These are phyloP conservation scores for Herpailurus yagouaroundi DNA, from an alignment of 2,113 vertebrate genomes.

Conservation along the genomic window DNA sequence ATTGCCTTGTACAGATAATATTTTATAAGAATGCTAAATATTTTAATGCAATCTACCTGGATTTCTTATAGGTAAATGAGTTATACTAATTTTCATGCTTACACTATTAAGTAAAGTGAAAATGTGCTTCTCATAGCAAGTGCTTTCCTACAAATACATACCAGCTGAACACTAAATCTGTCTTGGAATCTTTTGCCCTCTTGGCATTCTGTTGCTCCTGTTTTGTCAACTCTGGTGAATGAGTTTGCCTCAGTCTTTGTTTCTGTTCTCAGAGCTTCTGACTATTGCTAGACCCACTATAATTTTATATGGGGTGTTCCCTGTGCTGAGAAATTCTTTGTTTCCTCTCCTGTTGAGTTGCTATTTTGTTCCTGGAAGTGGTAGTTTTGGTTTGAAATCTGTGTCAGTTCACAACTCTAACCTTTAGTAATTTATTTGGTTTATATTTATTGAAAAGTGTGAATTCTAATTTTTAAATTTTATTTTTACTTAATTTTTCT, in stretches of 20 bases:
- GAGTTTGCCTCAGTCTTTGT: background rate
- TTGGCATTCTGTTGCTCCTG: background rate
- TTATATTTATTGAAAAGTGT: background rate
- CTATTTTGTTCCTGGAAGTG: background rate
- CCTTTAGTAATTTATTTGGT: background rate
- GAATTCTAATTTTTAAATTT: background rate
- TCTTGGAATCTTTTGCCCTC: background rate
- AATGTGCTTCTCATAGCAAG: background rate
- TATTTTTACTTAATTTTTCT: background rate
- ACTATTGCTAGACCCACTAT: background rate
- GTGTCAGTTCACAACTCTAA: background rate
- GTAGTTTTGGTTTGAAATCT: background rate
- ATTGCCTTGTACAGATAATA: background rate
- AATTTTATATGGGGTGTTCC: background rate
- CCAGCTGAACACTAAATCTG: background rate
- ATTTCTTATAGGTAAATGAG: background rate
- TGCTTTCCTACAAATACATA: background rate
- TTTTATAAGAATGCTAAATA: background rate
- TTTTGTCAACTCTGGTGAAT: background rate
- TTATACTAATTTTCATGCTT: background rate
- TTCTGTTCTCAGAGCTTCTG: conserved; percentile 18
- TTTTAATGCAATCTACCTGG: background rate
- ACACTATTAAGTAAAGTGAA: background rate
- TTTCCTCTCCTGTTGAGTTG: background rate
- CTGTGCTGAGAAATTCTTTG: background rate